Conservation (phyloP, 2,888 invertebrate genomes). For the Drosophila mimetica region DNA sequence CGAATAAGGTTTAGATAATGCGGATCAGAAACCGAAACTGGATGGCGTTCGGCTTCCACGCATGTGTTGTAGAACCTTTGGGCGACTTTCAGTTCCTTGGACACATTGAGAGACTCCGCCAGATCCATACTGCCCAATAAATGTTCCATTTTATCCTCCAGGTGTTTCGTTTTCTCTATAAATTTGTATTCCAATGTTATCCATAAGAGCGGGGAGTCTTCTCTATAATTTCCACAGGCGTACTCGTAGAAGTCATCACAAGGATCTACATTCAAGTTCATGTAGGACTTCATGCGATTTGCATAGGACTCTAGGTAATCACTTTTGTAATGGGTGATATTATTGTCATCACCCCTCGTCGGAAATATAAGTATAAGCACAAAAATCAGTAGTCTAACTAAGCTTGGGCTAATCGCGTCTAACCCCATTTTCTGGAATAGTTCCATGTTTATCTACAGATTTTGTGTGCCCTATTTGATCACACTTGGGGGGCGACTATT, state of each 20-base stretch:
- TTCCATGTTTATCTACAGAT: no score
- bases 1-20: conserved; percentile 75
- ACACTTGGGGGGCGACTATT: no score
- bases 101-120: conserved; percentile 48
- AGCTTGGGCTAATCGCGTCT: no score
- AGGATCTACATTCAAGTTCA: conserved; percentile 75
- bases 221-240: conserved; percentile 81
- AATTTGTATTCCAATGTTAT: no score
- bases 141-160: conserved; percentile 52
- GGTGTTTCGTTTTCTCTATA: no score
- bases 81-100: conserved; percentile 67
- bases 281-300: conserved; percentile 70
- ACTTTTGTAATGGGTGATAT: no score
- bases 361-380: no score
- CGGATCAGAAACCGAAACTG: conserved; percentile 61
- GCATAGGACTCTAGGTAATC: conserved; percentile 70
- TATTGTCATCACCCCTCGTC: no score
- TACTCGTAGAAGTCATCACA: conserved; percentile 82
- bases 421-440: no score
- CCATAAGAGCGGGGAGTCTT: conserved; percentile 43
- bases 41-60: conserved; percentile 67
- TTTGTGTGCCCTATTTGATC: no score
- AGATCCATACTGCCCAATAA: background rate
- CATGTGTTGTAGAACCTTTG: conserved; percentile 75
- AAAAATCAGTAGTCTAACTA: no score